Evolutionary conservation across 2,888 invertebrate species (phyloP).

Genomic region (Dyspetes luteomarginatus): DNA sequence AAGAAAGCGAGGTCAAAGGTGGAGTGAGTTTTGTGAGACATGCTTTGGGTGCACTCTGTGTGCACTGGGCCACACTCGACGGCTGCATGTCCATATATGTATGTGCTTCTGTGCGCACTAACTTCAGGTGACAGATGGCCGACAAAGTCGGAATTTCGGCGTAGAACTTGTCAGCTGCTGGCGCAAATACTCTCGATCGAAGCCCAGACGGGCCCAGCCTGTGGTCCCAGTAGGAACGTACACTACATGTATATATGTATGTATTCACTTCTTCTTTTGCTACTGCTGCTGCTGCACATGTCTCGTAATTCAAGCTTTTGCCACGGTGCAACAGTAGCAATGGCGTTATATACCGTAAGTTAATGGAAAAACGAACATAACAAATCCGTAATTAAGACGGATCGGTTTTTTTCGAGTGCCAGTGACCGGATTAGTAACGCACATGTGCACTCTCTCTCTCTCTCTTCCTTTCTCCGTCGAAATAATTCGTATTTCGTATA

Average conservation of each 20-base stretch:
- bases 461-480: background rate
- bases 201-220: slow-evolving; percentile 59
- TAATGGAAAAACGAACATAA: slow-evolving; percentile 58
- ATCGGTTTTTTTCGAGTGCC: slow-evolving; percentile 35
- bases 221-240: slow-evolving; percentile 47
- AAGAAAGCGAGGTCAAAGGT: slow-evolving; percentile 57
- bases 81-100: slow-evolving; percentile 27
- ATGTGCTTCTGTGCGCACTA: slow-evolving; percentile 32
- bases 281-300: slow-evolving; percentile 45
- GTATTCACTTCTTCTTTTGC: slow-evolving; percentile 17
- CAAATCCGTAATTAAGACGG: slow-evolving; percentile 60
- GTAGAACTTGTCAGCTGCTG: slow-evolving; percentile 70
- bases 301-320: slow-evolving; percentile 61
- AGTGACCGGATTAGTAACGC: slow-evolving; percentile 55
- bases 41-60: slow-evolving; percentile 35
- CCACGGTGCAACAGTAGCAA: slow-evolving; percentile 39
- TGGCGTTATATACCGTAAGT: background rate
- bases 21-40: slow-evolving; percentile 35
- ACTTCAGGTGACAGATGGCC: slow-evolving; percentile 71
- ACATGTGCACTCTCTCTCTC: slow-evolving; percentile 6
- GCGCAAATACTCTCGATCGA: slow-evolving; percentile 61
- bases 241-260: slow-evolving; percentile 8
- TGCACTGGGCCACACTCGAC: slow-evolving; percentile 10
- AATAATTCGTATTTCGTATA: background rate
- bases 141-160: slow-evolving; percentile 71